Conservation (phyloP, 2,888 invertebrate species). For the Ecdyonurus torrentis region DNA sequence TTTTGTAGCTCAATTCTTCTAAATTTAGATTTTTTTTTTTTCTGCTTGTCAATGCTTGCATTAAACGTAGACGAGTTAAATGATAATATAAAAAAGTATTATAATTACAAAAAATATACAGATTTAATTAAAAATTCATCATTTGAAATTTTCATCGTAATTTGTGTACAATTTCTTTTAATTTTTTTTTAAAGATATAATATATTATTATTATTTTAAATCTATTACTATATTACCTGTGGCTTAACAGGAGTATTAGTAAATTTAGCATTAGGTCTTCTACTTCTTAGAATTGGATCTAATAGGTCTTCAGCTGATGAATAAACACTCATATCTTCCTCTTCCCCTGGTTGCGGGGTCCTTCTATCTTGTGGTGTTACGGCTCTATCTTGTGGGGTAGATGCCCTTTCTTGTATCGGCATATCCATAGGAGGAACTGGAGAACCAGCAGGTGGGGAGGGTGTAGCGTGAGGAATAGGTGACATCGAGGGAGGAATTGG, state of each 20-base stretch:
- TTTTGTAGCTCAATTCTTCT: no score
- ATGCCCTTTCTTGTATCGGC: slow-evolving; percentile 31
- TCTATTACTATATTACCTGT: background rate
- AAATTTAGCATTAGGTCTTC: slow-evolving; percentile 13
- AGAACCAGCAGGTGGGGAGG: slow-evolving; percentile 20
- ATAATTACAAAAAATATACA: no score
- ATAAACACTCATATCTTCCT: slow-evolving; percentile 10
- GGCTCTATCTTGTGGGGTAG: slow-evolving; percentile 14
- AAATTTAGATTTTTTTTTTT: no score
- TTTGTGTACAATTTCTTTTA: no score
- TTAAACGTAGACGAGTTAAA: no score
- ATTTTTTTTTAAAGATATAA: no score
- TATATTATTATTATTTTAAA: no score
- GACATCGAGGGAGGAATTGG: background rate
- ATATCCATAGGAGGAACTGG: slow-evolving; percentile 33
- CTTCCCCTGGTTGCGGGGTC: slow-evolving; percentile 7
- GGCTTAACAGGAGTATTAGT: background rate
- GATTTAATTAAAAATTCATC: no score
- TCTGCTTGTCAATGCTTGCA: no score
- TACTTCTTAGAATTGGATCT: slow-evolving; percentile 16
- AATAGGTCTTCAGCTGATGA: slow-evolving; percentile 14
- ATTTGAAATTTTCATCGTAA: no score
- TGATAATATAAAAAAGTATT: no score
- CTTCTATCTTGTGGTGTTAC: background rate
- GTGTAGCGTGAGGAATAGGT: background rate